These are phyloP conservation scores for Metridium senile DNA, from an alignment of 92 coral and sea anemone species.

Conservation along the genomic window DNA sequence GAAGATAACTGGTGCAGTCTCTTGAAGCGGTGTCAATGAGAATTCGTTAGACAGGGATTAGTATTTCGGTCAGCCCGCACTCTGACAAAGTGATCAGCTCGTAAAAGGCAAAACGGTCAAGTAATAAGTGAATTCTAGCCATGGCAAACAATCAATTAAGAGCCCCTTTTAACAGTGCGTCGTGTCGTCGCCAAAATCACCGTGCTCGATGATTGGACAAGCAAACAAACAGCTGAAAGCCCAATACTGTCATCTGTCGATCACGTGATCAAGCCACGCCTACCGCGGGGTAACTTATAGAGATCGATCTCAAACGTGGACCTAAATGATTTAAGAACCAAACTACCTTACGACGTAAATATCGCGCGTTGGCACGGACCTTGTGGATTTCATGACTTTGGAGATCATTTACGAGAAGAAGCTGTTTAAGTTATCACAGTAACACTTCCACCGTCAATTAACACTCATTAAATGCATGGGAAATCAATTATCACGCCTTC, in stretches of 20 bases:
- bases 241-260: constrained; percentile 60
- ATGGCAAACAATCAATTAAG: constrained; percentile 93
- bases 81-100: constrained; percentile 36
- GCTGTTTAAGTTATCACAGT: constrained; percentile 21
- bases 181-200: constrained; percentile 87
- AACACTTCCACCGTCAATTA: constrained; percentile 71
- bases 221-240: constrained; percentile 56
- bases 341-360: too few species aligned
- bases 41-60: constrained; percentile 29
- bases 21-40: constrained; percentile 33
- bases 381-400: not conserved
- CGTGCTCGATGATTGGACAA: constrained; percentile 59
- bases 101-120: constrained; percentile 57
- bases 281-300: constrained; percentile 39
- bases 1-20: constrained; percentile 13
- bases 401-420: not conserved
- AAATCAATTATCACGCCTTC: constrained; percentile 70
- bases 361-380: not conserved
- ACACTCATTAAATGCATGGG: constrained; percentile 60
- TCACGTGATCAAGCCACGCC: constrained; percentile 55
- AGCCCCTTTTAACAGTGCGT: constrained; percentile 91
- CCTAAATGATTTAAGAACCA: too few species aligned
- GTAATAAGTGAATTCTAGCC: constrained; percentile 89
- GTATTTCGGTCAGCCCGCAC: constrained; percentile 35
- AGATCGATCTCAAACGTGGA: too few species aligned